Base-by-base conservation (phyloP, 2,888 invertebrate species). In the Minunthozetes semirufus region DNA sequence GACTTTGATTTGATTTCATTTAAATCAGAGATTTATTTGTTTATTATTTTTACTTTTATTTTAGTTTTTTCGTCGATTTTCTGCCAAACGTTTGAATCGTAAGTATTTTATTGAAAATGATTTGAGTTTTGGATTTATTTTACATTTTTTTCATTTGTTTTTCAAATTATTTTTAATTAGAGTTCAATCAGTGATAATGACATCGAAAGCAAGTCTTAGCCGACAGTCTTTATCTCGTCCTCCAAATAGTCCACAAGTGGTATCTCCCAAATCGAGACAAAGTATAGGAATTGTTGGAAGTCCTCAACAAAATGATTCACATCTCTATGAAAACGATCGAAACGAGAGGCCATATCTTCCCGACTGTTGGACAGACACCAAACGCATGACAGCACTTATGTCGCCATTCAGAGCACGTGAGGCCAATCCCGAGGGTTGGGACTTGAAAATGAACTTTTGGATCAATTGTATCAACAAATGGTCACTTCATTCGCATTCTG, bases 401-500 rank as follows among this genome's bases (percentile, higher is more conserved):
- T 25, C 33, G 17, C 50, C 72, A 17, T 76, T 76, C 59, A 63
- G 75, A 66, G 61, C 27, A 15, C 72, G 75, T 29, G 75, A 75
- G 42, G 74, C 75, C 19, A 79, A 79, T 59, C 79, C 78, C 5
- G 78, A 79, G 73, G 79, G 79, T 15, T 79, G 77, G 74, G 78
- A 77, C 56, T 72, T 74, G 1, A 79, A 79, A 72, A 76, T 79
- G 74, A 78, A 79, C 25, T 77, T 77, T 73, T 79, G 78, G 79
- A 75, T 72, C 27, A 76, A 48, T 50, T 66, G 75, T 5, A 78
- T 79, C 48, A 77, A 75, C 25, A 42, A 72, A 19, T 76, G 72
- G 74, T 75, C 75, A 38, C 17, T 56, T 17, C 29, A 66, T 8
- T 38, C 56, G 17, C 50, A 56, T 33, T 46, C 25, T 11, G 75